phyloP scores from a whole-genome alignment of 2,888 invertebrate genomes.

The Cheilosia pagana region DNA sequence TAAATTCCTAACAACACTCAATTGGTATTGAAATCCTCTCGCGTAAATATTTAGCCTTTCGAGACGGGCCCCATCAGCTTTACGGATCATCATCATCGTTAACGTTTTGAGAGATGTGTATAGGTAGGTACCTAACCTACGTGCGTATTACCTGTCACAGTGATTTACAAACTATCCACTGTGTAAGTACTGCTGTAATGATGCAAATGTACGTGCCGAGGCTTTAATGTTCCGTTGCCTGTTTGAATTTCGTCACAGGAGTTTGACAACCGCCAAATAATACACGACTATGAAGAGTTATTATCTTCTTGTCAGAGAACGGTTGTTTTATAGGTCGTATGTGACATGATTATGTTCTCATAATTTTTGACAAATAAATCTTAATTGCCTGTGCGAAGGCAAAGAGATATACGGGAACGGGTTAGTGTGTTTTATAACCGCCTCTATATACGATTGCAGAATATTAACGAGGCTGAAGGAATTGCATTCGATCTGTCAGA shows the following conservation, averaged over 20 bases:
- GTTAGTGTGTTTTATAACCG: slow-evolving; percentile 25
- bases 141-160: slow-evolving; percentile 57
- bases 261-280: slow-evolving; percentile 20
- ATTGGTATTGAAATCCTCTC: slow-evolving; percentile 6
- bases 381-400: slow-evolving; percentile 39
- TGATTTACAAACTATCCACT: slow-evolving; percentile 56
- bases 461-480: slow-evolving; percentile 45
- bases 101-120: slow-evolving; percentile 46
- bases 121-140: slow-evolving; percentile 25
- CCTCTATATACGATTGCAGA: slow-evolving; percentile 47
- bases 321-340: slow-evolving; percentile 67
- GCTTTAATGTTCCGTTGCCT: slow-evolving; percentile 28
- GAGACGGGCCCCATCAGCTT: not conserved
- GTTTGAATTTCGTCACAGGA: slow-evolving; percentile 56
- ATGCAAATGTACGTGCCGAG: slow-evolving; percentile 66
- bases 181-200: slow-evolving; percentile 52
- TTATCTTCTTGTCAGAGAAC: slow-evolving; percentile 37
- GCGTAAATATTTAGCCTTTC: slow-evolving; percentile 4
- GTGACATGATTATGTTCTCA: slow-evolving; percentile 64
- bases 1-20: not conserved
- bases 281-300: slow-evolving; percentile 15
- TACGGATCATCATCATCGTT: slow-evolving; percentile 39
- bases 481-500: slow-evolving; percentile 43
- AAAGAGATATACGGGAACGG: not conserved
- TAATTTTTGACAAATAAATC: slow-evolving; percentile 47